Percentiles rank a stretch among this genome's conserved stretches.
phyloP scores from a whole-genome alignment of 1,140 invertebrate species.

The Cotesia chilonis region DNA sequence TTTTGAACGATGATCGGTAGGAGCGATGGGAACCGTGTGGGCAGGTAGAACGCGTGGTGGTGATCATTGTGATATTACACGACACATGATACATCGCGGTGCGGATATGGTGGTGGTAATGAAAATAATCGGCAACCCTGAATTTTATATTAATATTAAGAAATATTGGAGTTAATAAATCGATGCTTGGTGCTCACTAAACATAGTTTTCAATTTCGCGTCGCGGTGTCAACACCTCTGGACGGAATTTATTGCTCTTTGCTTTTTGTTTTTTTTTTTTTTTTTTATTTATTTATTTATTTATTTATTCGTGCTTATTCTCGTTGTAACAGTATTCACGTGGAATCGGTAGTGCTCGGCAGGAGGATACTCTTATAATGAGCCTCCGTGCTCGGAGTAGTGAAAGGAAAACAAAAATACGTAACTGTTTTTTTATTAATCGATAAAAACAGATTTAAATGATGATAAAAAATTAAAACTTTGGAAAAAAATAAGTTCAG shows the following conservation, averaged over 20 bases:
- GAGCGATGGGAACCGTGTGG: conserved; percentile 11
- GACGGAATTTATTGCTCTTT: no score
- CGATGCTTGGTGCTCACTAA: not conserved
- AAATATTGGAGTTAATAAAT: conserved; percentile 1
- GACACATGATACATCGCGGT: no score
- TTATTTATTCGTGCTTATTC: not conserved
- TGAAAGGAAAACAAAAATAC: conserved; percentile 21
- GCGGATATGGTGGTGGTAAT: not conserved
- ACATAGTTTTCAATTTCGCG: conserved; percentile 18
- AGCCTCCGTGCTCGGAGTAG: conserved; percentile 25
- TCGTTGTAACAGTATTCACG: conserved; percentile 16
- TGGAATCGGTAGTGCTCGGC: conserved; percentile 7
- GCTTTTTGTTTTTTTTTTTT: not conserved
- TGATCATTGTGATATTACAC: no score
- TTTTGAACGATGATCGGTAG: not conserved
- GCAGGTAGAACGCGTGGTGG: conserved; percentile 16
- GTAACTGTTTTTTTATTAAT: no score
- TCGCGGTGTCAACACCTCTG: conserved; percentile 17
- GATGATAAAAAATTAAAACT: not conserved
- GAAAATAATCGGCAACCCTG: conserved; percentile 15
- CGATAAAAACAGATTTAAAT: not conserved
- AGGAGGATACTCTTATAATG: conserved; percentile 24
- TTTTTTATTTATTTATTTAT: not conserved
- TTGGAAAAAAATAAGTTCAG: no score
- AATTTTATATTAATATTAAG: not conserved